phyloP scores from a whole-genome alignment of 2,113 vertebrate genomes.

The Oryzias melastigma region DNA sequence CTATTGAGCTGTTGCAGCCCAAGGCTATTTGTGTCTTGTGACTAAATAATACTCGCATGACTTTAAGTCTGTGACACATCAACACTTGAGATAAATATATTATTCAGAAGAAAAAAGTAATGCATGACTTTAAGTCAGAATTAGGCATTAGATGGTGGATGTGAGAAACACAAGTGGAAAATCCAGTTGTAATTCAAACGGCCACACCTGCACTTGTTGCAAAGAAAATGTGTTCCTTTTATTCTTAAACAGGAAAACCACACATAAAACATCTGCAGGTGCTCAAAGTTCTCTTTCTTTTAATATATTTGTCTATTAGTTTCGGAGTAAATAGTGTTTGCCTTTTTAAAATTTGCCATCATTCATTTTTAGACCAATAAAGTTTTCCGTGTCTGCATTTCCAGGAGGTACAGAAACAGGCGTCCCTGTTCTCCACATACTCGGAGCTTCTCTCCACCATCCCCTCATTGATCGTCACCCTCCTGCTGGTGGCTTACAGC shows the following conservation, averaged over 20 bases:
- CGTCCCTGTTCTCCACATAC: constrained; percentile 85
- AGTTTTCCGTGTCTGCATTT: constrained; percentile 24
- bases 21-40: too few relatives aligned
- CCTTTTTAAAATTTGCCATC: not conserved
- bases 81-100: too few relatives aligned
- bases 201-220: constrained; percentile 12
- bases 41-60: too few relatives aligned
- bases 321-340: not conserved
- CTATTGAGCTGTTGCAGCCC: too few relatives aligned
- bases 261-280: not conserved
- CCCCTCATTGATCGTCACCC: constrained; percentile 85
- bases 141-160: too few relatives aligned
- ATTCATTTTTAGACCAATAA: not conserved
- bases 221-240: not conserved
- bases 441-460: constrained; percentile 80
- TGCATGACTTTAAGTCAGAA: too few relatives aligned
- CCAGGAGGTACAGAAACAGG: constrained; percentile 88
- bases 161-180: constrained; percentile 27
- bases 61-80: too few relatives aligned
- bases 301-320: not conserved
- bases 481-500: constrained; percentile 88
- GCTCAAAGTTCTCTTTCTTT: not conserved
- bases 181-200: too few relatives aligned
- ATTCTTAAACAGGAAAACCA: not conserved
- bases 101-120: too few relatives aligned